Percentiles rank a stretch among this genome's conserved stretches.
Evolutionary conservation across 1,140 invertebrate genomes (phyloP).

Genomic region (Pararge aegeria): DNA sequence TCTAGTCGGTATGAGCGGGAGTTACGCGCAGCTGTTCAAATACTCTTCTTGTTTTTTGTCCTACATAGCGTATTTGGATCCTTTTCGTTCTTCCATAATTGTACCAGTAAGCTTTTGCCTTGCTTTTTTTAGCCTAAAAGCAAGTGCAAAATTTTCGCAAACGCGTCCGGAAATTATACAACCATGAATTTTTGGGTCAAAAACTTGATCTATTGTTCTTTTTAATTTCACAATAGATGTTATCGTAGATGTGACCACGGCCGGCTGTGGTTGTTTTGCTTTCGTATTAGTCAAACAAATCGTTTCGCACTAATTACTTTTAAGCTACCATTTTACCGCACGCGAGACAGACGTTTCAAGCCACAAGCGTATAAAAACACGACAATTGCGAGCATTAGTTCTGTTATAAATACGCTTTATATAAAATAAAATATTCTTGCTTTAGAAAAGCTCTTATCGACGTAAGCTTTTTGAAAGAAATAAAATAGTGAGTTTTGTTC

Average conservation of each 20-base stretch:
- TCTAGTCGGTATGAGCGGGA: conserved; percentile 27
- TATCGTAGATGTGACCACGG: conserved; percentile 34
- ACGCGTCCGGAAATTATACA: not conserved
- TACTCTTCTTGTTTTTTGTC: conserved; percentile 56
- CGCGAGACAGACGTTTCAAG: conserved; percentile 47
- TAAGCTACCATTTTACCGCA: conserved; percentile 45
- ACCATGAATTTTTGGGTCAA: not conserved
- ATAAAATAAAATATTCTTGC: conserved; percentile 4
- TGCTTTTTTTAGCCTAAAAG: conserved; percentile 13
- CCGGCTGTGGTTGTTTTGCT: conserved; percentile 31
- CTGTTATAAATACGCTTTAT: conserved; percentile 10
- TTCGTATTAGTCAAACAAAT: conserved; percentile 47
- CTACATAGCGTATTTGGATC: conserved; percentile 48
- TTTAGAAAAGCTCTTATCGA: conserved; percentile 2
- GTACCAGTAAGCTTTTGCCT: conserved; percentile 46
- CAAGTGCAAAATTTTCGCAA: conserved; percentile 2
- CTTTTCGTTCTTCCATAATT: conserved; percentile 45
- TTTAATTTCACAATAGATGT: conserved; percentile 45
- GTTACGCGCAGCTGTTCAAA: conserved; percentile 54
- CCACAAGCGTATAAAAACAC: conserved; percentile 34
- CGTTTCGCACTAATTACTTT: conserved; percentile 54
- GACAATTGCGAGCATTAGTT: conserved; percentile 29
- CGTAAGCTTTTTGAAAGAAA: not conserved
- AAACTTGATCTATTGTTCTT: conserved; percentile 3
- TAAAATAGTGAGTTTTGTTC: not conserved